Evolutionary conservation across 2,113 vertebrate species (phyloP).

Genomic region (Antigone vipio): DNA sequence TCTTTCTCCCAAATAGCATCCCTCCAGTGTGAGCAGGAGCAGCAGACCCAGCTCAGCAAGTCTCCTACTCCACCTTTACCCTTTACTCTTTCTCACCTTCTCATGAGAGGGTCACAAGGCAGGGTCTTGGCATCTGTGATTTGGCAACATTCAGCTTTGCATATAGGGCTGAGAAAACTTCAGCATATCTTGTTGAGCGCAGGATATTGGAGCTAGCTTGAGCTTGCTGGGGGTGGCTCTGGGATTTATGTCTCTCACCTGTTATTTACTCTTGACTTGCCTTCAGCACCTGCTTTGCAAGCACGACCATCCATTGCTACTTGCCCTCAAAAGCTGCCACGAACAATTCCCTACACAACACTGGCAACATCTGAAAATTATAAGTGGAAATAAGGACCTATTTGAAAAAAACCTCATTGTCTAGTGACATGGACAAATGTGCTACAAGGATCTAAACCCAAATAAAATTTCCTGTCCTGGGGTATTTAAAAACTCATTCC

Average conservation of each 20-base stretch:
- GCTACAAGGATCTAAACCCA: neutral
- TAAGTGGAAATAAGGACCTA: neutral
- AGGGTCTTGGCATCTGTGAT: neutral
- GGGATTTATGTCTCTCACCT: neutral
- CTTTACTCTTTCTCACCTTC: neutral
- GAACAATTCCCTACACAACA: neutral
- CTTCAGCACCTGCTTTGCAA: neutral
- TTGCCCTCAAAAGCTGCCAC: neutral
- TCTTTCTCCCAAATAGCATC: neutral
- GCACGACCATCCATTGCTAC: neutral
- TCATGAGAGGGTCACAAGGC: neutral
- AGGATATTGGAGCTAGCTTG: neutral
- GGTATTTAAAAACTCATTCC: neutral
- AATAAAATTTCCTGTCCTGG: neutral
- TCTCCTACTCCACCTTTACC: neutral
- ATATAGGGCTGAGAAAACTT: neutral
- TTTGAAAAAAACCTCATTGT: fast-evolving
- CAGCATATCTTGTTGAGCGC: neutral
- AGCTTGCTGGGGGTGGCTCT: neutral
- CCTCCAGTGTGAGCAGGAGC: neutral
- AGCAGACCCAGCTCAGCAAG: neutral
- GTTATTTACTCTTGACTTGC: neutral
- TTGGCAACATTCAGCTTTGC: neutral
- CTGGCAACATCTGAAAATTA: neutral
- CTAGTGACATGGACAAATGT: neutral